These are phyloP conservation scores for Spialia ferax DNA, from an alignment of 2,888 invertebrate species.

Conservation along the genomic window DNA sequence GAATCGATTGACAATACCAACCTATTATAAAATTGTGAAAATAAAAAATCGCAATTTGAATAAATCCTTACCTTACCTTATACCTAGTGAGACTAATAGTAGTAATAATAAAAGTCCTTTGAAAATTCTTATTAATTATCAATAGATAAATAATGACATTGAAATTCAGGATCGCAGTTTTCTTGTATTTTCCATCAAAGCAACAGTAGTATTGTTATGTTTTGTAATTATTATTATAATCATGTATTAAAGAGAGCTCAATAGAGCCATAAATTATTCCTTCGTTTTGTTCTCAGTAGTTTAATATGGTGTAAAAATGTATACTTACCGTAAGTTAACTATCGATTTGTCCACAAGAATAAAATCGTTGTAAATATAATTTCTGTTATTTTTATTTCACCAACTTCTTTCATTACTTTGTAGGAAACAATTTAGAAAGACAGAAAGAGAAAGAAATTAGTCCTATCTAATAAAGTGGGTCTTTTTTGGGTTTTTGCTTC, in stretches of 20 bases:
- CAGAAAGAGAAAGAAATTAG: no score
- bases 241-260: constrained; percentile 21
- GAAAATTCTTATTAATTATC: background rate
- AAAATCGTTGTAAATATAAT: constrained; percentile 35
- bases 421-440: no score
- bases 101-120: no score
- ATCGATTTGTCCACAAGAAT: constrained; percentile 33
- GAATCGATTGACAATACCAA: no score
- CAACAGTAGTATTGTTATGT: constrained; percentile 19
- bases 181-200: background rate
- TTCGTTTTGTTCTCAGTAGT: constrained; percentile 36
- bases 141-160: background rate
- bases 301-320: constrained; percentile 33
- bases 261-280: constrained; percentile 35
- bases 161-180: background rate
- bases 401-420: background rate
- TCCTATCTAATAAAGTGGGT: no score
- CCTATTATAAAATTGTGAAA: no score
- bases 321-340: constrained; percentile 19
- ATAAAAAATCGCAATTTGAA: no score
- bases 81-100: background rate
- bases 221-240: constrained; percentile 13
- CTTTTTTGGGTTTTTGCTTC: no score
- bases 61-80: background rate
- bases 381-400: constrained; percentile 6